These are phyloP conservation scores for Athalia rosae DNA, from an alignment of 2,888 invertebrate species.

Conservation along the genomic window DNA sequence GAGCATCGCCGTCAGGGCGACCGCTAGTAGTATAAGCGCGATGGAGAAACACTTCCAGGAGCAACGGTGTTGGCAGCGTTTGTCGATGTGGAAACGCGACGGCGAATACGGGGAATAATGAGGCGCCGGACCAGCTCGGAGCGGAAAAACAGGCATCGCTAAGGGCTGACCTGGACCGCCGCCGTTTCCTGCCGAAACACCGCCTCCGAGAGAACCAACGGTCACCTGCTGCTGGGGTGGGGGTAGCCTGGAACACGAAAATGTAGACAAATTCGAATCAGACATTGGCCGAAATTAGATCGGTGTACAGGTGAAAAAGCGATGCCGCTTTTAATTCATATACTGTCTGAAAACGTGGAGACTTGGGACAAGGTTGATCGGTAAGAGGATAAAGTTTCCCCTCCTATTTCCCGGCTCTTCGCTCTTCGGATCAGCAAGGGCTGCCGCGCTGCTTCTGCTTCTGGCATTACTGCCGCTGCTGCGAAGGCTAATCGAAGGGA, in stretches of 20 bases:
- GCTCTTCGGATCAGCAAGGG: too few species aligned
- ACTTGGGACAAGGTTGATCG: conserved; percentile 28
- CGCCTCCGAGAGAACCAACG: conserved; percentile 76
- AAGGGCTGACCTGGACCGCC: conserved; percentile 83
- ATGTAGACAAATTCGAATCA: neutral
- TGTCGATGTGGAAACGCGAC: conserved; percentile 95
- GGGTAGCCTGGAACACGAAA: conserved; percentile 74
- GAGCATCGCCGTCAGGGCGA: conserved; percentile 93
- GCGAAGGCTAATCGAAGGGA: conserved; percentile 31
- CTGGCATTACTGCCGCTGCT: neutral
- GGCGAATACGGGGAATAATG: conserved; percentile 94
- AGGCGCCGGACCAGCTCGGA: conserved; percentile 82
- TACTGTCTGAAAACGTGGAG: neutral
- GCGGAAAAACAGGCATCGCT: conserved; percentile 92
- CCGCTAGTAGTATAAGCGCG: conserved; percentile 91
- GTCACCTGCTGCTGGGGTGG: conserved; percentile 76
- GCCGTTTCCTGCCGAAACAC: conserved; percentile 78
- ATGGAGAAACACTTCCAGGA: conserved; percentile 98
- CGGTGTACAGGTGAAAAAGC: neutral
- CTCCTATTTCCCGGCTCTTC: neutral
- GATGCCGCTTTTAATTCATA: neutral
- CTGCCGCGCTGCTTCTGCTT: neutral
- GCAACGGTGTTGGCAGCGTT: conserved; percentile 94
- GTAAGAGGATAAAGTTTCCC: conserved; percentile 36
- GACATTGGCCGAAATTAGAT: neutral